A percentile compares a stretch with the other conserved stretches of the same genome.
These are phyloP conservation scores for Hyles euphorbiae DNA, from an alignment of 1,140 invertebrate species.

Conservation along the genomic window DNA sequence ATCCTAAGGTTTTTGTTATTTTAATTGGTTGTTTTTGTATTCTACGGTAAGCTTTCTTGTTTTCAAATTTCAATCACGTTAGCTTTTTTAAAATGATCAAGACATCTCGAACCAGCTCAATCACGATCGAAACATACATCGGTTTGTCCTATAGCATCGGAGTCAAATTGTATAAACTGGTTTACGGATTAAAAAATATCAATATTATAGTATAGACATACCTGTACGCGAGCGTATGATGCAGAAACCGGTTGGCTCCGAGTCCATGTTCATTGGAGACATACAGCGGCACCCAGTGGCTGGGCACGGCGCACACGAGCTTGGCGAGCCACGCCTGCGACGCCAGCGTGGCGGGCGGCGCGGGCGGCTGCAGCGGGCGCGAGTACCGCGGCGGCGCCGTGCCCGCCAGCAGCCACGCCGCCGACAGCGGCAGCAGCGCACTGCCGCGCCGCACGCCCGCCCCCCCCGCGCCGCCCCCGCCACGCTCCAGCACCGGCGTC, in stretches of 20 bases:
- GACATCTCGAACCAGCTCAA: too few relatives aligned
- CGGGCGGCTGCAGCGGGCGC: conserved; percentile 60
- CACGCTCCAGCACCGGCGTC: conserved; percentile 83
- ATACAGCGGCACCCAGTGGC: conserved; percentile 91
- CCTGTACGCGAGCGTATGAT: conserved; percentile 89
- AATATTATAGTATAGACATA: conserved; percentile 4
- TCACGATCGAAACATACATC: too few relatives aligned
- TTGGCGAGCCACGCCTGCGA: too few relatives aligned
- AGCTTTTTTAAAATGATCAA: too few relatives aligned
- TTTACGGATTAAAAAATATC: too few relatives aligned
- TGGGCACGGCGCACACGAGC: conserved; percentile 79
- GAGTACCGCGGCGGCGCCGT: conserved; percentile 83
- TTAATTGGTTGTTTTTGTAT: too few relatives aligned
- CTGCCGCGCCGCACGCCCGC: conserved; percentile 35
- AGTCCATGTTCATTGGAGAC: conserved; percentile 89
- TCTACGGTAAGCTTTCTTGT: too few relatives aligned
- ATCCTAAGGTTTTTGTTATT: too few relatives aligned
- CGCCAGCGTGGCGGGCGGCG: conserved; percentile 16
- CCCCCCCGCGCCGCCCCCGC: conserved; percentile 70
- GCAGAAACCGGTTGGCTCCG: conserved; percentile 90
- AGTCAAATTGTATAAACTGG: too few relatives aligned
- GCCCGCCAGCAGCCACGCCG: conserved; percentile 87
- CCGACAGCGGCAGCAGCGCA: conserved; percentile 80
- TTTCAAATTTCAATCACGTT: too few relatives aligned
- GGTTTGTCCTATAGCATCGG: too few relatives aligned